Conservation (phyloP, 1,140 invertebrate genomes). For the Drosophila miranda region DNA sequence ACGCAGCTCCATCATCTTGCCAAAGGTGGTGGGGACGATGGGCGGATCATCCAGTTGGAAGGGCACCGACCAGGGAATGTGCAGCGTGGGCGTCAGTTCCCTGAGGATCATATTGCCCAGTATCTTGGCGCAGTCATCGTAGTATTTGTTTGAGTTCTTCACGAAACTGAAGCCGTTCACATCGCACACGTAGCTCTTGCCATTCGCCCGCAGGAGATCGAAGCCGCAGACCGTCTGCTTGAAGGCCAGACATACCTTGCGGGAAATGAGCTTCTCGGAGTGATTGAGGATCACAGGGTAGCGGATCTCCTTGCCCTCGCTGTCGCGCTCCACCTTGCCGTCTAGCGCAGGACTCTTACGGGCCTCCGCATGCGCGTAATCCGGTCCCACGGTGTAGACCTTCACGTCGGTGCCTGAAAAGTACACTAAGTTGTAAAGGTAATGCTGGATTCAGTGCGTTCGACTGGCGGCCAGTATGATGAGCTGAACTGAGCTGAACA, state of each 20-base stretch:
- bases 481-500: constrained; percentile 1
- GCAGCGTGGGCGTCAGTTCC: constrained; percentile 95
- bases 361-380: constrained; percentile 99
- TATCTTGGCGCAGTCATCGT: constrained; percentile 99
- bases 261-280: constrained; percentile 98
- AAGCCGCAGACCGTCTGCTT: constrained; percentile 99
- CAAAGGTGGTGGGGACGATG: constrained; percentile 99
- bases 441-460: constrained; percentile 82
- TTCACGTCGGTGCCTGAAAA: constrained; percentile 86
- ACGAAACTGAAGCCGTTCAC: constrained; percentile 99
- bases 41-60: constrained; percentile 99
- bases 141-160: constrained; percentile 99
- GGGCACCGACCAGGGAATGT: constrained; percentile 98
- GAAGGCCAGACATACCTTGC: constrained; percentile 98
- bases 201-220: constrained; percentile 98
- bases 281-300: constrained; percentile 99
- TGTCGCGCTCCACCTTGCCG: constrained; percentile 99
- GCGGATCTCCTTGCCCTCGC: constrained; percentile 98
- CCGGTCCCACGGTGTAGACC: constrained; percentile 90
- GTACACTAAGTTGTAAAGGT: constrained; percentile 82
- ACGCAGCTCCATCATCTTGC: constrained; percentile 99
- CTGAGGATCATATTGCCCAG: constrained; percentile 95
- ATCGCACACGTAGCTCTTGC: constrained; percentile 99
- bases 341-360: constrained; percentile 98
- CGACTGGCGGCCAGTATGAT: constrained; percentile 69